A percentile compares a stretch with the other conserved stretches of the same genome.
Evolutionary conservation across 2,888 invertebrate species (phyloP).

Genomic region (Tuberolachnus salignus): DNA sequence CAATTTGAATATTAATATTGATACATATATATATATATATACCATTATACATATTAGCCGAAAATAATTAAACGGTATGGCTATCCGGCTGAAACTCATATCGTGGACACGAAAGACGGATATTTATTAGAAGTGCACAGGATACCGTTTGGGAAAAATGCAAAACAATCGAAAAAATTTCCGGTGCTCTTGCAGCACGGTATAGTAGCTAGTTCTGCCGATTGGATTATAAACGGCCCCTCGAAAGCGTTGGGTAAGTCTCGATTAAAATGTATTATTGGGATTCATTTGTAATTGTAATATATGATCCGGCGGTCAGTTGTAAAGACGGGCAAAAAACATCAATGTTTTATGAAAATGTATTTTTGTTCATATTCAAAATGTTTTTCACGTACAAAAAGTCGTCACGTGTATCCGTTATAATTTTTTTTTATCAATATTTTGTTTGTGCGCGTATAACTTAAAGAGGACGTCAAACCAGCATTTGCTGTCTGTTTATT

Average conservation of each 20-base stretch:
- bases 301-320: too few species aligned
- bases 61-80: conserved; percentile 65
- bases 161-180: conserved; percentile 55
- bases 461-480: too few species aligned
- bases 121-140: conserved; percentile 70
- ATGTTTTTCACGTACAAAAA: too few species aligned
- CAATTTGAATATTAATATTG: background rate
- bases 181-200: conserved; percentile 69
- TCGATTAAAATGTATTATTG: background rate
- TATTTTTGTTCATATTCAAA: too few species aligned
- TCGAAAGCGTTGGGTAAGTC: conserved; percentile 69
- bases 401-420: too few species aligned
- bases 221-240: conserved; percentile 74
- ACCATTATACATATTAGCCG: conserved; percentile 64
- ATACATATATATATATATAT: too few species aligned
- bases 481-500: too few species aligned
- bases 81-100: conserved; percentile 66
- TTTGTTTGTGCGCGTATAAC: too few species aligned
- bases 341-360: too few species aligned
- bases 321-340: too few species aligned
- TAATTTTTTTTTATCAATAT: too few species aligned
- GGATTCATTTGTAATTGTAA: too few species aligned
- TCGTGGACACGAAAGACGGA: conserved; percentile 68
- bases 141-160: conserved; percentile 66
- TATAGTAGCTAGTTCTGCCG: conserved; percentile 71